Evolutionary conservation across 2,113 vertebrate genomes (phyloP).

Genomic region (Talpa occidentalis): DNA sequence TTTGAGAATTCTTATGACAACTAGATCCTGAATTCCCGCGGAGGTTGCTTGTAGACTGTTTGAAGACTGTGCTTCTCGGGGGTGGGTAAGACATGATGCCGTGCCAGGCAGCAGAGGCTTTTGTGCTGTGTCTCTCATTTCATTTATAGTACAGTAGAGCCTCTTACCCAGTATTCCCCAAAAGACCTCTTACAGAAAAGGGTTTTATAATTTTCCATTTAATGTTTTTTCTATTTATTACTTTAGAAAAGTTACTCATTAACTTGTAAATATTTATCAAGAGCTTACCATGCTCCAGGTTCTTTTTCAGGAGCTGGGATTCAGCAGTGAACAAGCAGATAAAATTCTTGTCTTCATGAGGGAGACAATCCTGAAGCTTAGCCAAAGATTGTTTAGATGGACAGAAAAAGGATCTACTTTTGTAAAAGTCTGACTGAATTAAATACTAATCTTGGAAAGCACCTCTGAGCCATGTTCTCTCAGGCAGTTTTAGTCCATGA

Average conservation of each 20-base stretch:
- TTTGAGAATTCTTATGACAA: not conserved
- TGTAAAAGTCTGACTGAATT: not conserved
- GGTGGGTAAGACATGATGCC: too few species aligned
- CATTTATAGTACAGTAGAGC: not conserved
- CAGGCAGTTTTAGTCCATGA: not conserved
- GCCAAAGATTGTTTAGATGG: not conserved
- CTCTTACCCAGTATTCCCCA: not conserved
- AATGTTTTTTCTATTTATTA: not conserved
- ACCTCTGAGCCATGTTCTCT: not conserved
- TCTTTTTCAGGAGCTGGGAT: not conserved
- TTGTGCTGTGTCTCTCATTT: not conserved
- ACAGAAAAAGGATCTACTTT: too few species aligned
- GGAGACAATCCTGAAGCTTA: not conserved
- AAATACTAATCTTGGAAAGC: not conserved
- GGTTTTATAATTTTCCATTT: not conserved
- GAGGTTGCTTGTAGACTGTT: not conserved
- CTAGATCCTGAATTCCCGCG: not conserved
- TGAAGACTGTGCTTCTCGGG: not conserved
- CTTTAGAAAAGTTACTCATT: constrained; percentile 51
- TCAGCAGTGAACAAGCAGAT: not conserved
- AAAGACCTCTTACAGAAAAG: not conserved
- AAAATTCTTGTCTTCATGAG: not conserved
- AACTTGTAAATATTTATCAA: constrained; percentile 52
- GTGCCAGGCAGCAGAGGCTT: not conserved
- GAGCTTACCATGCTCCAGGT: not conserved